Evolutionary conservation across 2,797 vertebrate species (phyloP).

Genomic region (Potorous gilbertii): DNA sequence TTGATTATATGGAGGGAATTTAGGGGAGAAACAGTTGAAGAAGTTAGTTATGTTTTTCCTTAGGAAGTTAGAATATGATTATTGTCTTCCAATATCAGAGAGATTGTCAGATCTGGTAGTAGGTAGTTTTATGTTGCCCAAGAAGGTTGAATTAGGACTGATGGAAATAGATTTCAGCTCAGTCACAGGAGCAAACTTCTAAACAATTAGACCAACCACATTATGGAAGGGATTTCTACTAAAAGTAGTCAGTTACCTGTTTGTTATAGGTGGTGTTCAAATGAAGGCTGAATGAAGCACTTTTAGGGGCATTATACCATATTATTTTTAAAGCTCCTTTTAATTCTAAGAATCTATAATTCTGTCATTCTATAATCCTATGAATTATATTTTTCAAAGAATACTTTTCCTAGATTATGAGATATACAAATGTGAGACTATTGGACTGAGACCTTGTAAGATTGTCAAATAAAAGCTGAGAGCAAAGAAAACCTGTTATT

Average conservation of each 20-base stretch:
- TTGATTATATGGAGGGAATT: background rate
- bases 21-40: background rate
- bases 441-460: background rate
- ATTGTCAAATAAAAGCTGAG: background rate
- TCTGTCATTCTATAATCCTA: background rate
- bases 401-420: constrained; percentile 22
- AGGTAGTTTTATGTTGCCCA: background rate
- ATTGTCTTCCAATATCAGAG: background rate
- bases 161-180: background rate
- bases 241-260: constrained; percentile 22
- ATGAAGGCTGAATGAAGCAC: background rate
- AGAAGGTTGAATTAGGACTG: background rate
- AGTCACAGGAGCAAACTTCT: background rate
- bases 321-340: background rate
- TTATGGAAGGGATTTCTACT: background rate
- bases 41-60: background rate
- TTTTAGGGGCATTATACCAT: background rate
- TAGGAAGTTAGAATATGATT: background rate
- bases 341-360: background rate
- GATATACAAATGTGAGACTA: constrained; percentile 34
- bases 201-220: background rate
- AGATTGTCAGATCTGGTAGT: background rate
- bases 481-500: background rate
- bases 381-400: background rate
- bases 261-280: constrained; percentile 29